These are phyloP conservation scores for Tryphoninae sp. DNA, from an alignment of 2,888 invertebrate species.

Conservation along the genomic window DNA sequence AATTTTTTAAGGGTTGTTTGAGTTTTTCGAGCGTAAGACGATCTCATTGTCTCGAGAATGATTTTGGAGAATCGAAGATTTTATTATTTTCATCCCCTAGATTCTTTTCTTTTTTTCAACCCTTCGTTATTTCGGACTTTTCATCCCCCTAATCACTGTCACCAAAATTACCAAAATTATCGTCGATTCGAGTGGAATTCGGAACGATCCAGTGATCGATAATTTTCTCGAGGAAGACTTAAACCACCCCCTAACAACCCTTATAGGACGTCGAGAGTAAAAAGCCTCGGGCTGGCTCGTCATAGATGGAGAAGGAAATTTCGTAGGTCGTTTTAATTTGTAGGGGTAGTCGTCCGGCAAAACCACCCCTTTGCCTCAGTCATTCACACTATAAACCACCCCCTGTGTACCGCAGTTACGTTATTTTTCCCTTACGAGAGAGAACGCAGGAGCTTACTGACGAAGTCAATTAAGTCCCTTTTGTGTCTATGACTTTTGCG, in stretches of 20 bases:
- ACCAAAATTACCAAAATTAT: no score
- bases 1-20: no score
- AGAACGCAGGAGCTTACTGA: constrained; percentile 71
- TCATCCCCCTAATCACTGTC: no score
- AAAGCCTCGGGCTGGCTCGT: background rate
- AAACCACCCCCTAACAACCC: background rate
- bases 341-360: constrained; percentile 31
- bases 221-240: background rate
- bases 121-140: no score
- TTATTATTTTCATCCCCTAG: no score
- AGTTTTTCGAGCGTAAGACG: no score
- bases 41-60: no score
- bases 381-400: no score
- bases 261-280: background rate
- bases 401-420: constrained; percentile 63
- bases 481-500: constrained; percentile 24
- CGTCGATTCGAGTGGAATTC: background rate
- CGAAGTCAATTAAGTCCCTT: constrained; percentile 77
- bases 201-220: background rate
- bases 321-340: constrained; percentile 69
- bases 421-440: constrained; percentile 63
- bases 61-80: no score
- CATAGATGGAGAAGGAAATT: constrained; percentile 57
- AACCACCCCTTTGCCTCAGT: constrained; percentile 15
- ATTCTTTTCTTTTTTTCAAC: no score